A percentile compares a stretch with the other conserved stretches of the same genome.
phyloP scores from a whole-genome alignment of 2,113 vertebrate species.

The Lathamus discolor region DNA sequence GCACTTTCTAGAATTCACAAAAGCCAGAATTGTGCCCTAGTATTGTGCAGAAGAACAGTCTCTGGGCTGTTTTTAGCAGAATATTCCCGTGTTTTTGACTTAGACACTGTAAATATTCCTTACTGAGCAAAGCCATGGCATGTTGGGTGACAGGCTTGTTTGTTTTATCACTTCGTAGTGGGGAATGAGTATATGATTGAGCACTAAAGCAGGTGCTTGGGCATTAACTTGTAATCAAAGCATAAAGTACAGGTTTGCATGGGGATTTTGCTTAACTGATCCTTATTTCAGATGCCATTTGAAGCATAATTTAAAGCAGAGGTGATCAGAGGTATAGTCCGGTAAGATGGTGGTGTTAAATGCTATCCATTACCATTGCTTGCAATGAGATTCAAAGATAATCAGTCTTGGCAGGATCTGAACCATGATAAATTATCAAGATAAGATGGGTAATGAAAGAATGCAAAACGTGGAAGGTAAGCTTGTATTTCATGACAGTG shows the following conservation, averaged over 20 bases:
- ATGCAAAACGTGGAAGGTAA: not conserved
- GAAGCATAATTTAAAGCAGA: not conserved
- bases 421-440: not conserved
- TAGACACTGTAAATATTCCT: not conserved
- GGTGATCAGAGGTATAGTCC: not conserved
- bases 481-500: not conserved
- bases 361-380: not conserved
- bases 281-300: not conserved
- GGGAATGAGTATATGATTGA: not conserved
- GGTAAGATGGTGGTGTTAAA: not conserved
- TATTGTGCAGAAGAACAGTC: not conserved
- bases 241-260: constrained; percentile 14
- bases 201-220: not conserved
- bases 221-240: not conserved
- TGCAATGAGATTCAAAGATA: not conserved
- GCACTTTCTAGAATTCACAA: not conserved
- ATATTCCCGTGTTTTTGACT: not conserved
- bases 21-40: not conserved
- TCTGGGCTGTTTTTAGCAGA: not conserved
- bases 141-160: not conserved
- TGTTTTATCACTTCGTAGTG: not conserved
- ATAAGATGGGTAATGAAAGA: not conserved
- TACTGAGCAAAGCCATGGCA: not conserved
- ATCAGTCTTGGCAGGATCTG: not conserved
- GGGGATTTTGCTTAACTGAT: not conserved